Evolutionary conservation across 2,113 vertebrate species (phyloP).

Genomic region (Pseudopodoces humilis): DNA sequence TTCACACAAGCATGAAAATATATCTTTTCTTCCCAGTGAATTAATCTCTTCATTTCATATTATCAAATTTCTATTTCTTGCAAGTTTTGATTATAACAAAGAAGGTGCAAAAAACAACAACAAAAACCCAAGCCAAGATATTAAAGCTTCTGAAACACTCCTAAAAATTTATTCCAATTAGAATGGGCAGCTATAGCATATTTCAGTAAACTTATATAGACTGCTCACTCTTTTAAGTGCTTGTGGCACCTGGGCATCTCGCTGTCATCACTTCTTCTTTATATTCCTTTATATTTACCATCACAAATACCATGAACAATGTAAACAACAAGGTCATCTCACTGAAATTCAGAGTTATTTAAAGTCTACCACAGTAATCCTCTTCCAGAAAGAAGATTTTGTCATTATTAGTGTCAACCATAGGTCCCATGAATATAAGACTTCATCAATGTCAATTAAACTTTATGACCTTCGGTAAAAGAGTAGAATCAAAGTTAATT

Average conservation of each 20-base stretch:
- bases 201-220: background rate
- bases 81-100: background rate
- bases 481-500: slow-evolving; percentile 33
- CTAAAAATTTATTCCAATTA: background rate
- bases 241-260: background rate
- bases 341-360: slow-evolving; percentile 18
- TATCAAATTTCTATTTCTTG: background rate
- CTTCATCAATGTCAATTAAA: slow-evolving; percentile 64
- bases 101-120: background rate
- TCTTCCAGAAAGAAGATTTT: slow-evolving; percentile 31
- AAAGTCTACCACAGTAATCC: background rate
- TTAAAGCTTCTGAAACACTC: background rate
- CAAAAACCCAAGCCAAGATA: background rate
- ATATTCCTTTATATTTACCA: slow-evolving; percentile 9
- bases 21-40: background rate
- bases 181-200: background rate
- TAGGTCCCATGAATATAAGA: slow-evolving; percentile 34
- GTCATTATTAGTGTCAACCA: slow-evolving; percentile 43
- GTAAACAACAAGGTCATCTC: slow-evolving; percentile 41
- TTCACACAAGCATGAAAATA: background rate
- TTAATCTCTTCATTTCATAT: background rate
- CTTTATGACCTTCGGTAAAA: slow-evolving; percentile 45
- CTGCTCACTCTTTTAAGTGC: background rate
- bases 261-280: background rate
- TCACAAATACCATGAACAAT: slow-evolving; percentile 31